Evolutionary conservation across 2,797 vertebrate species (phyloP), one percentile per base, ranked within the genome.

Genomic region (Notolepis coatsorum): DNA sequence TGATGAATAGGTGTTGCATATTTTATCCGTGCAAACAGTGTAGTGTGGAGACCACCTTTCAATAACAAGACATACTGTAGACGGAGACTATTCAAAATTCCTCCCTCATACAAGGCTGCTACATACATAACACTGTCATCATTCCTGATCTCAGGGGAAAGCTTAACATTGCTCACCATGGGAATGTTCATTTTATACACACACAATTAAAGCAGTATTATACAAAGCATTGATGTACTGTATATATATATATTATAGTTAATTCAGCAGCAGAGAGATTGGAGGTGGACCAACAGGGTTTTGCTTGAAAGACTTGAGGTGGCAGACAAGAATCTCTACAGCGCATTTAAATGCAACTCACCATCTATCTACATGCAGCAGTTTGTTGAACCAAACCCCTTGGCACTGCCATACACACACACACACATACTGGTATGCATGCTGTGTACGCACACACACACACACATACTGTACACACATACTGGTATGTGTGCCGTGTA

Each of bases 361-460:
- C 24, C 5, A 57, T 55, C 54, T 6, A 57, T 55, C 54, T 66
- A 45, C 53, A 75, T n/a, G 27, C 58, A 53, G 65, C 56, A 37
- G 48, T 67, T 60, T 82, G 68, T 63, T 39, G 57, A 75, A 76
- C 48, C 64, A 68, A 28, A 73, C 61, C 68, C 71, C 62, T 47
- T 2, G 54, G 28, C 35, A 43, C 35, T 13, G 15, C 20, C n/a
- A n/a, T n/a, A 45, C 25, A 47, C 25, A 18, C 7, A 45, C 5
- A 12, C 20, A 12, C 7, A 5, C 24, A 13, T n/a, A n/a, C n/a
- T n/a, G n/a, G n/a, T n/a, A n/a, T n/a, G n/a, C n/a, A n/a, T n/a
- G n/a, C n/a, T n/a, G n/a, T n/a, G n/a, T n/a, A n/a, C n/a, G n/a
- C 24, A 28, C 37, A 20, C 35, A 9, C 35, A 17, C 37, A 13